These are phyloP conservation scores for Actinemys pallida DNA, from an alignment of 2,113 vertebrate species.

Conservation along the genomic window DNA sequence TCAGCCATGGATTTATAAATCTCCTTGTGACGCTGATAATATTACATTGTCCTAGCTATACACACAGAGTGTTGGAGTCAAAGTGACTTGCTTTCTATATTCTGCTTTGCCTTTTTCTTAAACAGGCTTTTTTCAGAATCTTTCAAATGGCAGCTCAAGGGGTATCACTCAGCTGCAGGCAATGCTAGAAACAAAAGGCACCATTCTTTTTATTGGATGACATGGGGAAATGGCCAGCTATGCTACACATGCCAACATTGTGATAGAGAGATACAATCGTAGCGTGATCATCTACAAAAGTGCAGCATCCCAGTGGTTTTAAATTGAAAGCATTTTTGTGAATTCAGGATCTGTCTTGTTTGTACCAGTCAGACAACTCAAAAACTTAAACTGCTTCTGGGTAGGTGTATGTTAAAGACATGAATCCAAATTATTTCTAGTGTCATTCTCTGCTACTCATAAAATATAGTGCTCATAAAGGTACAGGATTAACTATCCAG, in stretches of 20 bases:
- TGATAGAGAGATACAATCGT: fast-evolving
- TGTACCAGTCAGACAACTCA: not conserved
- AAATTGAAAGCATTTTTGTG: fast-evolving
- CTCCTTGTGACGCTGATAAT: constrained; percentile 53
- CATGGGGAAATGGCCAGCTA: not conserved
- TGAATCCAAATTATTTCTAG: not conserved
- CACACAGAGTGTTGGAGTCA: not conserved
- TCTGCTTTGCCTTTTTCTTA: constrained; percentile 24
- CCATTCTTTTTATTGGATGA: fast-evolving
- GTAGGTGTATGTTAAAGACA: not conserved
- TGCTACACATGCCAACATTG: not conserved
- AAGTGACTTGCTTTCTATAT: not conserved
- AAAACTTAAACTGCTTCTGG: not conserved
- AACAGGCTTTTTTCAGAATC: not conserved
- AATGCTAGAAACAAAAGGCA: not conserved
- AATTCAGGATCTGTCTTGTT: not conserved
- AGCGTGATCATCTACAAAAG: not conserved
- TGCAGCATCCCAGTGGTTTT: not conserved
- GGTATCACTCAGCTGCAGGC: fast-evolving
- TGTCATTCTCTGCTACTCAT: fast-evolving
- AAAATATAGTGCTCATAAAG: not conserved
- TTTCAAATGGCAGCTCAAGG: not conserved
- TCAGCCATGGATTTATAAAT: constrained; percentile 62
- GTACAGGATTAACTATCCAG: not conserved
- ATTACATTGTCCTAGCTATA: constrained; percentile 40